Evolutionary conservation across 2,888 invertebrate genomes (phyloP).

Genomic region (Nomada flava): DNA sequence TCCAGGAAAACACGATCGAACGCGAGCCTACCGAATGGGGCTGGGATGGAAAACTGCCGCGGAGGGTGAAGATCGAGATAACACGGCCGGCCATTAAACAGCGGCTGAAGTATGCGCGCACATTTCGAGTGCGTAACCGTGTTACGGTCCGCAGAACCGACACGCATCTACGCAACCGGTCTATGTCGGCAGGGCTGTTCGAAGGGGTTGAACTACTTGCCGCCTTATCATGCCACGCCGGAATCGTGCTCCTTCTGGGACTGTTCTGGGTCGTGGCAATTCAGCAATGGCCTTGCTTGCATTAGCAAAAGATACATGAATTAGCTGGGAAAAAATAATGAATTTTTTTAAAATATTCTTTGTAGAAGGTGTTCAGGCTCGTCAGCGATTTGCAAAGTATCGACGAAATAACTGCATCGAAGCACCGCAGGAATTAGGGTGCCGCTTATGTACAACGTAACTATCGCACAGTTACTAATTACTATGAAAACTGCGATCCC

Average conservation of each 20-base stretch:
- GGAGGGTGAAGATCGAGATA: constrained; percentile 57
- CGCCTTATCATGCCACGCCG: constrained; percentile 72
- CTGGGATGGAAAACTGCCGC: constrained; percentile 56
- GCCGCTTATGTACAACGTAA: not conserved
- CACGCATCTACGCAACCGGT: constrained; percentile 76
- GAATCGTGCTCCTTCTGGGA: not conserved
- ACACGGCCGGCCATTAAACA: constrained; percentile 56
- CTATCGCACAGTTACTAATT: constrained; percentile 22
- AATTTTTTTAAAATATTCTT: too few relatives aligned
- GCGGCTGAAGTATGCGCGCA: constrained; percentile 54
- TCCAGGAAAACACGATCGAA: constrained; percentile 33
- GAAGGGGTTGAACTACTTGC: constrained; percentile 64
- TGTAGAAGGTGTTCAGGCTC: not conserved
- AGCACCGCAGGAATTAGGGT: not conserved
- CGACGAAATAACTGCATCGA: not conserved
- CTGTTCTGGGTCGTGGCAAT: too few relatives aligned
- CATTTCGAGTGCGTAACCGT: constrained; percentile 71
- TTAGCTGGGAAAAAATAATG: too few relatives aligned
- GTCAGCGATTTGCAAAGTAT: not conserved
- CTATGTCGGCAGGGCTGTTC: constrained; percentile 66
- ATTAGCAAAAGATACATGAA: too few relatives aligned
- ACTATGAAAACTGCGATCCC: constrained; percentile 8
- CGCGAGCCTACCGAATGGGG: not conserved
- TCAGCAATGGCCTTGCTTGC: too few relatives aligned
- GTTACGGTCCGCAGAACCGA: constrained; percentile 77